phyloP scores from a whole-genome alignment of 2,113 vertebrate species.

The Heterotilapia buettikoferi region DNA sequence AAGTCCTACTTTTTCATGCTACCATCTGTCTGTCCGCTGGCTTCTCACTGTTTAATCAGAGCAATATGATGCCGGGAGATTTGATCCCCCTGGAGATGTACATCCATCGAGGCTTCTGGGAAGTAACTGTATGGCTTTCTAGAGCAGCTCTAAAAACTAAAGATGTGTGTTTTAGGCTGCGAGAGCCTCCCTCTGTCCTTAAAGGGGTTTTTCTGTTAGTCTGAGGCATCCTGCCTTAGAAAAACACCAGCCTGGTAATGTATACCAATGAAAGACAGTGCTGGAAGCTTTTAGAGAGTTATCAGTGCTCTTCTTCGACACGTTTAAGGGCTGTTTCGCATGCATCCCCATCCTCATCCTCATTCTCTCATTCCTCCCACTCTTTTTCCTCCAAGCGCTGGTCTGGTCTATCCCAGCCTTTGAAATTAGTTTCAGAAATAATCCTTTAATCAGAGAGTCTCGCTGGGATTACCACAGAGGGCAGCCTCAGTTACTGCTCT shows the following conservation, averaged over 20 bases:
- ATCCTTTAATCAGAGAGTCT: constrained; percentile 71
- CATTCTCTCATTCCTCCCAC: not conserved
- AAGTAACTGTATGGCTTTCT: constrained; percentile 40
- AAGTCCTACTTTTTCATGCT: constrained; percentile 33
- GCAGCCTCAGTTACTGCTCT: constrained; percentile 25
- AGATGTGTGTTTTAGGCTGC: not conserved
- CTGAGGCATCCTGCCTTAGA: constrained; percentile 16
- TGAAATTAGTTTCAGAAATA: constrained; percentile 64
- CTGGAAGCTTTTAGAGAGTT: not conserved
- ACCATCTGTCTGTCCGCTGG: constrained; percentile 46
- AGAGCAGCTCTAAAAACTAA: constrained; percentile 39
- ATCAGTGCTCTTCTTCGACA: not conserved
- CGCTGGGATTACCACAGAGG: constrained; percentile 60
- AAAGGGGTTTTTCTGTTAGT: constrained; percentile 23
- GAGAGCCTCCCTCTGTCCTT: not conserved
- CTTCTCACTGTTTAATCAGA: constrained; percentile 59
- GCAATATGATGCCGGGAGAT: constrained; percentile 42
- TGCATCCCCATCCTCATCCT: not conserved
- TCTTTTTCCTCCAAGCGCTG: not conserved
- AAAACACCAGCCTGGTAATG: not conserved
- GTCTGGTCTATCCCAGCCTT: constrained; percentile 42
- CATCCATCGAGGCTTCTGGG: constrained; percentile 34
- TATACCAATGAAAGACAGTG: not conserved
- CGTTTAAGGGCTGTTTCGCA: not conserved
- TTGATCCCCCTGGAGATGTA: constrained; percentile 29